Evolutionary conservation across 2,113 vertebrate species (phyloP).

Genomic region (Electrona antarctica): DNA sequence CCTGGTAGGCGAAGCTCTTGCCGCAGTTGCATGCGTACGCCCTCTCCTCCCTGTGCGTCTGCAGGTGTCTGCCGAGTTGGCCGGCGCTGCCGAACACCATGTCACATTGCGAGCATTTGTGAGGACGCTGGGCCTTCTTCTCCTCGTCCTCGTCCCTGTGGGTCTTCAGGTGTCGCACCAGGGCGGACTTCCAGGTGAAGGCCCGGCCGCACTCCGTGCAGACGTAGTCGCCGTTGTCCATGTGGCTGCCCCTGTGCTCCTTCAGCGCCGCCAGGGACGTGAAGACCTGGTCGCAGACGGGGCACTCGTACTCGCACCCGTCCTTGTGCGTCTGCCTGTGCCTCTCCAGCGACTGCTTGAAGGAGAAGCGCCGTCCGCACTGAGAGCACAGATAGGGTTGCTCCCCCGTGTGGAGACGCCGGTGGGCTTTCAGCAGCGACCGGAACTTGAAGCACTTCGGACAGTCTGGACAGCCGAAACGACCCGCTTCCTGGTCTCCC

Average conservation of each 20-base stretch:
- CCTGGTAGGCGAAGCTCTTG: conserved; percentile 76
- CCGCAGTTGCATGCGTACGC: conserved; percentile 70
- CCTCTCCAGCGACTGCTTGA: conserved; percentile 72
- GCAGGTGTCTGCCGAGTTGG: conserved; percentile 58
- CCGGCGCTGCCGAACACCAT: conserved; percentile 51
- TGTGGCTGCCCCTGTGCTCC: conserved; percentile 55
- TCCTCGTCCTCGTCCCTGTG: conserved; percentile 44
- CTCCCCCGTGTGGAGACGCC: conserved; percentile 75
- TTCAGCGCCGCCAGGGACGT: conserved; percentile 43
- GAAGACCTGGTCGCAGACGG: conserved; percentile 56
- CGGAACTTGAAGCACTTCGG: conserved; percentile 82
- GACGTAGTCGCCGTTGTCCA: conserved; percentile 59
- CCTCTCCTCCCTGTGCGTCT: conserved; percentile 56
- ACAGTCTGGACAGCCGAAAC: conserved; percentile 73
- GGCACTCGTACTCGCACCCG: conserved; percentile 47
- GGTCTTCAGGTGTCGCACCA: conserved; percentile 67
- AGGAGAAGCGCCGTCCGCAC: conserved; percentile 67
- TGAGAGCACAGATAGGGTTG: conserved; percentile 68
- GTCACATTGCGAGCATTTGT: conserved; percentile 57
- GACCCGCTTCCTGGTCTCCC: conserved; percentile 14
- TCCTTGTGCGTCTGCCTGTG: conserved; percentile 65
- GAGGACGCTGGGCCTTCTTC: conserved; percentile 1
- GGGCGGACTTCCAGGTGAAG: conserved; percentile 65
- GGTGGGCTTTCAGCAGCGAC: conserved; percentile 83
- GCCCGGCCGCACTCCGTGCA: conserved; percentile 62